Evolutionary conservation across 1,140 invertebrate species (phyloP).

Genomic region (Oryctes rhinoceros): DNA sequence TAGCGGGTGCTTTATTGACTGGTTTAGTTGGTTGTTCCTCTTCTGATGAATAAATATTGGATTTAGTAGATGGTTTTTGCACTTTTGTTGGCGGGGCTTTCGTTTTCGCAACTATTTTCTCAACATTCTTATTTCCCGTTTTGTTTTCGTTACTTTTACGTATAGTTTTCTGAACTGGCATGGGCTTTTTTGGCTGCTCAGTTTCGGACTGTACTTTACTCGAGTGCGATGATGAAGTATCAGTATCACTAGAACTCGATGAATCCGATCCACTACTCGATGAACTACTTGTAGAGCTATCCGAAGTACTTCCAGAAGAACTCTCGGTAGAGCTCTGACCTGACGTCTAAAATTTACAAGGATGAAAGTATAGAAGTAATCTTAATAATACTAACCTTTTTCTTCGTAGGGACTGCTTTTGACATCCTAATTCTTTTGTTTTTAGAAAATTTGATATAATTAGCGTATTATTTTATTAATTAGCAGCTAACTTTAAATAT

Average conservation of each 20-base stretch:
- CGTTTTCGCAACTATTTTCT: slow-evolving; percentile 48
- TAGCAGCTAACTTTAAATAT: neutral
- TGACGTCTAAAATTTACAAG: slow-evolving; percentile 33
- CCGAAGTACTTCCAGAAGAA: slow-evolving; percentile 61
- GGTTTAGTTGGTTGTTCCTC: slow-evolving; percentile 58
- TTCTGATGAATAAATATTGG: slow-evolving; percentile 63
- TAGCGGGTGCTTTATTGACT: slow-evolving; percentile 53
- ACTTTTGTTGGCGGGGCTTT: slow-evolving; percentile 61
- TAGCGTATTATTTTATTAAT: neutral
- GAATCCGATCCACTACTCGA: slow-evolving; percentile 75
- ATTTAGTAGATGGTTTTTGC: slow-evolving; percentile 58
- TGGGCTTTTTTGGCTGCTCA: slow-evolving; percentile 64
- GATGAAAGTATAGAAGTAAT: slow-evolving; percentile 5
- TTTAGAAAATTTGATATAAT: neutral
- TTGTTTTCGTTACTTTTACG: slow-evolving; percentile 59
- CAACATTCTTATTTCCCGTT: slow-evolving; percentile 44
- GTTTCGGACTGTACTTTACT: slow-evolving; percentile 61
- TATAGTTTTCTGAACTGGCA: slow-evolving; percentile 58
- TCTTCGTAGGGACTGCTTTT: slow-evolving; percentile 44
- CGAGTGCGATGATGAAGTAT: slow-evolving; percentile 63
- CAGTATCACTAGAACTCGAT: slow-evolving; percentile 72
- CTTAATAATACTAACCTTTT: slow-evolving; percentile 42
- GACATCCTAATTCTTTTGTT: slow-evolving; percentile 41
- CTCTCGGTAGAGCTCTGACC: slow-evolving; percentile 65
- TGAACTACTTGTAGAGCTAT: slow-evolving; percentile 69